Evolutionary conservation across 1,140 invertebrate species (phyloP).

Genomic region (Oreohelix idahoensis): DNA sequence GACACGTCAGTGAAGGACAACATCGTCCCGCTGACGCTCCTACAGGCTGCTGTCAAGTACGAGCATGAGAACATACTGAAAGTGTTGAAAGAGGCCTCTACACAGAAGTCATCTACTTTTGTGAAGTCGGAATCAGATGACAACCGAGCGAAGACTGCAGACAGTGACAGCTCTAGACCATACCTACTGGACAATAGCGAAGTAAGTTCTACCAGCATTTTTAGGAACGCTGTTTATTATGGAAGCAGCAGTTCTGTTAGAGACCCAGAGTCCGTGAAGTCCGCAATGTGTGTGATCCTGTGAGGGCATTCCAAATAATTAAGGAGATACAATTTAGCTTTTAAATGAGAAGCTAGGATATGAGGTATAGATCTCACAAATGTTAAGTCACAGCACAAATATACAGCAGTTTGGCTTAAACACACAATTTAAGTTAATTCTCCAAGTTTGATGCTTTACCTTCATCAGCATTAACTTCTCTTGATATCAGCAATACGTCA

Average conservation of each 20-base stretch:
- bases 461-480: no score
- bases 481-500: no score
- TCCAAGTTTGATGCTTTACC: no score
- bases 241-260: neutral
- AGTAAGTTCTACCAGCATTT: neutral
- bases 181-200: no score
- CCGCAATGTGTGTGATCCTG: neutral
- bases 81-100: neutral
- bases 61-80: constrained; percentile 61
- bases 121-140: neutral
- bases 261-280: neutral
- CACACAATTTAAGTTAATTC: no score
- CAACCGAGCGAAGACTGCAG: no score
- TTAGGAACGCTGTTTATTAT: neutral
- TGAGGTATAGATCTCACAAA: no score
- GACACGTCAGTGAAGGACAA: constrained; percentile 62
- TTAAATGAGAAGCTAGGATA: no score
- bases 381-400: no score
- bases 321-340: no score
- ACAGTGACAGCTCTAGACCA: neutral
- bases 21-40: constrained; percentile 57
- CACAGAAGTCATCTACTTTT: neutral
- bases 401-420: no score
- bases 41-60: constrained; percentile 61
- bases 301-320: neutral